Conservation (phyloP, 2,888 invertebrate genomes). For the Platycheirus rosarum region DNA sequence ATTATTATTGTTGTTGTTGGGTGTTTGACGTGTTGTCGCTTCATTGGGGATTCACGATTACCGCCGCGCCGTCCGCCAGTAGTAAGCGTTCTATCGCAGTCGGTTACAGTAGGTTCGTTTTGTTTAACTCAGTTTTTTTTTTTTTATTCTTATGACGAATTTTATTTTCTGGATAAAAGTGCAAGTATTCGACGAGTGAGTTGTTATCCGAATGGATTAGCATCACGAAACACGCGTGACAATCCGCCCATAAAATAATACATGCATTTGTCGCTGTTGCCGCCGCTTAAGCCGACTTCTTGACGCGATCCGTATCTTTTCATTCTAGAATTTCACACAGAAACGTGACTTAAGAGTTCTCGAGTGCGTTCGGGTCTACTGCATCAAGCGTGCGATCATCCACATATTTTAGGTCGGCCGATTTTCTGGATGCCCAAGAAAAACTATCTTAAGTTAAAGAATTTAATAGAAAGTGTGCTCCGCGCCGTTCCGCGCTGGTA, state of each 20-base stretch:
- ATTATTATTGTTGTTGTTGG: constrained; percentile 40
- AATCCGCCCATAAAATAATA: constrained; percentile 31
- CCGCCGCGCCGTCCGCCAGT: constrained; percentile 32
- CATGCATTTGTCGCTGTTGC: background rate
- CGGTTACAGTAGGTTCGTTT: constrained; percentile 68
- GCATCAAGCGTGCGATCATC: constrained; percentile 15
- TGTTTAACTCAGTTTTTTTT: constrained; percentile 16
- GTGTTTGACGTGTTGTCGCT: constrained; percentile 49
- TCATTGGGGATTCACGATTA: constrained; percentile 66
- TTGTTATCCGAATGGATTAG: constrained; percentile 21
- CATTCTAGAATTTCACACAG: constrained; percentile 9
- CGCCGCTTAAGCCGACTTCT: background rate
- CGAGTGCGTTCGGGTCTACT: constrained; percentile 44
- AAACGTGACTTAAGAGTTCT: constrained; percentile 42
- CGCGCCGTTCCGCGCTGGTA: constrained; percentile 14
- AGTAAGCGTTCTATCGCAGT: constrained; percentile 71
- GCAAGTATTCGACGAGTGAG: background rate
- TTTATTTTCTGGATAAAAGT: constrained; percentile 20
- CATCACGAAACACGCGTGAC: constrained; percentile 29
- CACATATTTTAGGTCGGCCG: constrained; percentile 17
- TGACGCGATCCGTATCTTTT: constrained; percentile 12
- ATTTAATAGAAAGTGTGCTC: constrained; percentile 64
- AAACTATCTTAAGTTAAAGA: constrained; percentile 46
- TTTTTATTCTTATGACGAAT: too few species aligned
- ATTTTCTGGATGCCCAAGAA: constrained; percentile 24